Evolutionary conservation across 2,797 vertebrate species (phyloP).

Genomic region (Rhabdophis nuchalis): DNA sequence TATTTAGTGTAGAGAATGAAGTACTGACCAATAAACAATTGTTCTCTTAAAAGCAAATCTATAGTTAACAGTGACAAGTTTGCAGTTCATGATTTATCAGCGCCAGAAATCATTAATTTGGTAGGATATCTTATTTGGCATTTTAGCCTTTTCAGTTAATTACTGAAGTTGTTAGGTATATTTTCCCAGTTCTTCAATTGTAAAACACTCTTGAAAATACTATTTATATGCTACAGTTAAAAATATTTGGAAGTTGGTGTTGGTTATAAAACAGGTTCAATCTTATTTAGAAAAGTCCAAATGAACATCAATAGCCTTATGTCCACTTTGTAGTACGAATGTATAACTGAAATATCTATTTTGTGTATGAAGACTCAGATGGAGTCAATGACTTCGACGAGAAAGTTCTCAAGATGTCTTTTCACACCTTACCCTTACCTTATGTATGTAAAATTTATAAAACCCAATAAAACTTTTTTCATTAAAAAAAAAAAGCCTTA

Average conservation of each 20-base stretch:
- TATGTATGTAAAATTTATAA: no score
- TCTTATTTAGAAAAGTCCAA: not conserved
- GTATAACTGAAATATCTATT: no score
- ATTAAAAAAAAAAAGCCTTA: no score
- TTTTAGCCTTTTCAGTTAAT: constrained; percentile 1
- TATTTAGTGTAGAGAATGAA: not conserved
- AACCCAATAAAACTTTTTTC: no score
- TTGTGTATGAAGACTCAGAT: no score
- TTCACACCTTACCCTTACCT: no score
- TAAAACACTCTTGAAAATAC: not conserved
- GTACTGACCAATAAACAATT: not conserved
- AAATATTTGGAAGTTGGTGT: not conserved
- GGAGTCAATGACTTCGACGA: no score
- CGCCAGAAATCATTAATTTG: not conserved
- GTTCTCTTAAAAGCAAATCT: constrained; percentile 27
- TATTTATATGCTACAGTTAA: not conserved
- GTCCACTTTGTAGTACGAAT: no score
- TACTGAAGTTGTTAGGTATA: not conserved
- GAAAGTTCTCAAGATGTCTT: no score
- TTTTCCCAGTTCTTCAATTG: not conserved
- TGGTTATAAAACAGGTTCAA: not conserved
- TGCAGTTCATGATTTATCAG: constrained; percentile 43
- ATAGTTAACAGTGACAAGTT: not conserved
- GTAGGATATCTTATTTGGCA: constrained; percentile 6
- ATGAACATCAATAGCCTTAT: not conserved